A percentile compares a stretch with the other conserved stretches of the same genome.
Conservation (phyloP, 1,140 invertebrate species). For the Phymorhynchus buccinoides region DNA sequence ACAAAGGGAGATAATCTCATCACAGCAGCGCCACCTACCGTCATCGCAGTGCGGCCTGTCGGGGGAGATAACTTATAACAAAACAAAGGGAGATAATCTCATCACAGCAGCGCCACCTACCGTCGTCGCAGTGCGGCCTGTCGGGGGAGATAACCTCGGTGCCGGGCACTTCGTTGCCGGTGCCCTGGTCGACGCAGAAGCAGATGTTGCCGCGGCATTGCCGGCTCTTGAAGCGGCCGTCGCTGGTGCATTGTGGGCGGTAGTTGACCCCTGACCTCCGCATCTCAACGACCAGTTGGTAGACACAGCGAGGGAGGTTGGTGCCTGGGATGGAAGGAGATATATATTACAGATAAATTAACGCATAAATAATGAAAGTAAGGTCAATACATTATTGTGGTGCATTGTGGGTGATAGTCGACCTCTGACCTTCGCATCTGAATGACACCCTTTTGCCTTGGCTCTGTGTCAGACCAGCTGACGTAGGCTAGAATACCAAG, state of each 20-base stretch:
- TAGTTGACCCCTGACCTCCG: conserved; percentile 46
- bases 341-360: too few species aligned
- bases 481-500: too few species aligned
- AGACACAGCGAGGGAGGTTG: conserved; percentile 62
- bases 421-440: too few species aligned
- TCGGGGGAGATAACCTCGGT: conserved; percentile 47
- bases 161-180: conserved; percentile 42
- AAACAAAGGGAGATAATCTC: background rate
- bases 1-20: too few species aligned
- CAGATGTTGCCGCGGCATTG: conserved; percentile 61
- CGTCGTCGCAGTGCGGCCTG: conserved; percentile 49
- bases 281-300: conserved; percentile 53
- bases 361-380: too few species aligned
- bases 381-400: too few species aligned
- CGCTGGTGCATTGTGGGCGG: conserved; percentile 55
- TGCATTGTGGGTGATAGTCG: too few species aligned
- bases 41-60: conserved; percentile 49
- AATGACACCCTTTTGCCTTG: too few species aligned
- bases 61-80: background rate
- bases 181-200: conserved; percentile 59
- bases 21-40: background rate
- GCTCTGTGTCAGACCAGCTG: too few species aligned
- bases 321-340: conserved; percentile 52
- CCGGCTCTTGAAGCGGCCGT: conserved; percentile 57
- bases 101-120: background rate